These are phyloP conservation scores for Anguilla pacifica DNA, from an alignment of 2,797 vertebrate species.

Conservation along the genomic window DNA sequence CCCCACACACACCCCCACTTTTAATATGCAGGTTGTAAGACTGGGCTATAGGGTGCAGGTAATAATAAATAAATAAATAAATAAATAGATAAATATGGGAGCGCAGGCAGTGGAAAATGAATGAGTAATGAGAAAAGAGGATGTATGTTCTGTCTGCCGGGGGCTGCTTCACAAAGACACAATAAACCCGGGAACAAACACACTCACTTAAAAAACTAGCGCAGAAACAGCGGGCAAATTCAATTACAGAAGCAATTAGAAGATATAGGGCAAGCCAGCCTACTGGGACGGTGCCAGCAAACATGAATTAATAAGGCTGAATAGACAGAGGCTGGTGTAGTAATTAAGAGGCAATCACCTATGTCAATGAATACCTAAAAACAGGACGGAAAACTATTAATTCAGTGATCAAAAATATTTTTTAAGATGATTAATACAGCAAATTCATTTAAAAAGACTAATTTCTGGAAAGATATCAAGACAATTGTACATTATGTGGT, in stretches of 20 bases:
- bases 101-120: slow-evolving; percentile 87
- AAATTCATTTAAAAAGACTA: slow-evolving; percentile 99
- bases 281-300: slow-evolving; percentile 95
- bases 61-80: slow-evolving; percentile 83
- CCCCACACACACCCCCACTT: slow-evolving; percentile 57
- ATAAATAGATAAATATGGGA: slow-evolving; percentile 68
- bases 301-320: slow-evolving; percentile 98
- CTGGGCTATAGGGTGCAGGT: slow-evolving; percentile 75
- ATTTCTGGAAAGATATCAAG: slow-evolving; percentile 99
- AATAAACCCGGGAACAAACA: slow-evolving; percentile 98
- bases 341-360: slow-evolving; percentile 99
- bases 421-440: slow-evolving; percentile 97
- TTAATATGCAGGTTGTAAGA: slow-evolving; percentile 78
- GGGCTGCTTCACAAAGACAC: slow-evolving; percentile 95
- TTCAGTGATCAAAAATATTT: slow-evolving; percentile 99
- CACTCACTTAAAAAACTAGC: slow-evolving; percentile 97
- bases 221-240: slow-evolving; percentile 99
- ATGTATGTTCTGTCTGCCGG: slow-evolving; percentile 86
- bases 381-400: slow-evolving; percentile 94
- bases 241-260: slow-evolving; percentile 99
- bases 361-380: slow-evolving; percentile 98
- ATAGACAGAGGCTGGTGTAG: slow-evolving; percentile 92
- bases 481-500: slow-evolving; percentile 96
- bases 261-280: slow-evolving; percentile 98
- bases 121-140: slow-evolving; percentile 88